Percentiles rank a stretch among this genome's conserved stretches.
These are phyloP conservation scores for Tachuris rubrigastra DNA, from an alignment of 2,113 vertebrate genomes.

Conservation along the genomic window DNA sequence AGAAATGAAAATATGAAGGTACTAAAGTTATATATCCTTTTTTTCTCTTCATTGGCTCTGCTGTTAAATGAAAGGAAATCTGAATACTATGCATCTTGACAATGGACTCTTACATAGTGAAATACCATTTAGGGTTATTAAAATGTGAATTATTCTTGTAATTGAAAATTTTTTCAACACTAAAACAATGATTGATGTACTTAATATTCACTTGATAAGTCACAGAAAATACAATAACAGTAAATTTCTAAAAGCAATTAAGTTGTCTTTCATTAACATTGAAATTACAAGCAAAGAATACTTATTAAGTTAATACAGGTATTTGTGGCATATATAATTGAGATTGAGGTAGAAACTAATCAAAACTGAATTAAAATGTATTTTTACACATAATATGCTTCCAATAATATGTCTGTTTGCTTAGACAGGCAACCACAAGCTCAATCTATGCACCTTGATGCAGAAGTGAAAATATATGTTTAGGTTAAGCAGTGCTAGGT, in stretches of 20 bases:
- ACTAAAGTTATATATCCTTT: slow-evolving; percentile 21
- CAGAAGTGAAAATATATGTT: neutral
- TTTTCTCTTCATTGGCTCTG: neutral
- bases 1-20: slow-evolving; percentile 46
- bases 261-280: neutral
- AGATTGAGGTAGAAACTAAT: slow-evolving; percentile 14
- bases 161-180: slow-evolving; percentile 1
- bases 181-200: slow-evolving; percentile 27
- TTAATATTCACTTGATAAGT: slow-evolving; percentile 24
- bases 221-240: slow-evolving; percentile 5
- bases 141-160: slow-evolving; percentile 47
- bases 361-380: neutral
- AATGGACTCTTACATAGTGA: neutral
- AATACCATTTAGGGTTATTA: slow-evolving; percentile 45
- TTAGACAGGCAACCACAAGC: neutral
- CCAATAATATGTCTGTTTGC: neutral
- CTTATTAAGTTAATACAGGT: neutral
- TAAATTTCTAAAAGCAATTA: slow-evolving; percentile 26
- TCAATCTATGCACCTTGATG: neutral
- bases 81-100: slow-evolving; percentile 39
- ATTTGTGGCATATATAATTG: neutral
- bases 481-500: neutral
- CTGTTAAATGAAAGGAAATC: slow-evolving; percentile 52
- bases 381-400: neutral
- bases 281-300: neutral